Conservation (phyloP, 2,888 invertebrate species). For the Troides helena region DNA sequence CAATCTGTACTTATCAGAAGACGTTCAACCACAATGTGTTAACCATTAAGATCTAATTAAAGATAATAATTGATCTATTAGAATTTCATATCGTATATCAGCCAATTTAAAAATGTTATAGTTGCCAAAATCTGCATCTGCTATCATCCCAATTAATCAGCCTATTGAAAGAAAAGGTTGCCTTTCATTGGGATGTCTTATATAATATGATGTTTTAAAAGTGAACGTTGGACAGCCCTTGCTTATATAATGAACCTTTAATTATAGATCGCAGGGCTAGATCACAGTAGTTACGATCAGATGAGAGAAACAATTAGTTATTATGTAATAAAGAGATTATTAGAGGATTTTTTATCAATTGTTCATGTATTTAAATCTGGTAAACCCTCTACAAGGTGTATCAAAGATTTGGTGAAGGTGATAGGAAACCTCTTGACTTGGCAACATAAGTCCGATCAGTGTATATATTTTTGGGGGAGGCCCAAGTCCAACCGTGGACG, state of each 20-base stretch:
- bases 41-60: neutral
- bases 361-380: neutral
- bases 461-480: no score
- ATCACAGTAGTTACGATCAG: neutral
- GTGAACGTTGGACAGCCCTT: conserved; percentile 22
- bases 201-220: conserved; percentile 22
- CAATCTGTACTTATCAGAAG: neutral
- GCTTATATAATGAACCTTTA: conserved; percentile 21
- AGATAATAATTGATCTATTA: neutral
- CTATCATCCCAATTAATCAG: conserved; percentile 21
- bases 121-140: neutral
- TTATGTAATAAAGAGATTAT: neutral
- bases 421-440: no score
- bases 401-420: no score
- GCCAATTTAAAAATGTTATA: neutral
- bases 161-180: conserved; percentile 1
- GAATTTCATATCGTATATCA: neutral
- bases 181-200: conserved; percentile 28
- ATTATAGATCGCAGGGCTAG: conserved; percentile 16
- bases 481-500: no score
- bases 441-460: no score
- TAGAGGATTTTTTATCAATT: neutral
- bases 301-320: neutral
- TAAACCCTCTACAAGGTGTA: no score
- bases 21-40: neutral